Evolutionary conservation across 2,113 vertebrate genomes (phyloP).

Genomic region (Hirundichthys speculiger): DNA sequence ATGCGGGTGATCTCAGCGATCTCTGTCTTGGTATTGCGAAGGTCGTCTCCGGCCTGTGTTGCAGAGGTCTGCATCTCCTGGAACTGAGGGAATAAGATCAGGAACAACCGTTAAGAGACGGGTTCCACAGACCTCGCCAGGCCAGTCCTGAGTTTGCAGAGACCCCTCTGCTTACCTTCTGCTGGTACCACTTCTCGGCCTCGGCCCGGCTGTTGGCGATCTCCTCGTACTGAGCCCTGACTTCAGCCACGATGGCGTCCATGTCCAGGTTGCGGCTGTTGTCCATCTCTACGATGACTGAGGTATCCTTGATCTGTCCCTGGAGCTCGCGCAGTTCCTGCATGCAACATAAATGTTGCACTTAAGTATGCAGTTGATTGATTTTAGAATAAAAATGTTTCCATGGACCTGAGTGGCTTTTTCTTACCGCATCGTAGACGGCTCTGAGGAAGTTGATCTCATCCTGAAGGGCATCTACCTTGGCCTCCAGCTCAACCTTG

Average conservation of each 20-base stretch:
- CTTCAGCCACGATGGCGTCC: conserved; percentile 87
- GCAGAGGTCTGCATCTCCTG: conserved; percentile 82
- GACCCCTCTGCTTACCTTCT: conserved; percentile 77
- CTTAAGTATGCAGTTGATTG: not conserved
- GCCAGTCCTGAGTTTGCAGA: not conserved
- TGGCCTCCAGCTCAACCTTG: conserved; percentile 92
- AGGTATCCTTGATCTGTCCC: conserved; percentile 88
- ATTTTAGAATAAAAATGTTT: not conserved
- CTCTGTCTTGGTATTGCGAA: conserved; percentile 84
- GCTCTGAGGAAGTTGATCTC: conserved; percentile 91
- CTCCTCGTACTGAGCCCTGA: conserved; percentile 87
- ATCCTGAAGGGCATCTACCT: conserved; percentile 87
- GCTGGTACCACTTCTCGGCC: conserved; percentile 84
- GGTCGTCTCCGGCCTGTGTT: conserved; percentile 76
- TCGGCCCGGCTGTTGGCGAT: conserved; percentile 82
- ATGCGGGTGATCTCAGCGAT: conserved; percentile 86
- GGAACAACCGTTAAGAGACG: not conserved
- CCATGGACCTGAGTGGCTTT: not conserved
- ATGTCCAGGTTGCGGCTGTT: conserved; percentile 88
- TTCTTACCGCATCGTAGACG: conserved; percentile 86
- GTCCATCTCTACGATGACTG: conserved; percentile 89
- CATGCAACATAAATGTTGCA: not conserved
- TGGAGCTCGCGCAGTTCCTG: conserved; percentile 88
- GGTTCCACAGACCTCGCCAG: not conserved
- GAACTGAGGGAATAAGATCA: conserved; percentile 72